phyloP scores from a whole-genome alignment of 2,797 vertebrate species.

The Leontocebus nigricollis region DNA sequence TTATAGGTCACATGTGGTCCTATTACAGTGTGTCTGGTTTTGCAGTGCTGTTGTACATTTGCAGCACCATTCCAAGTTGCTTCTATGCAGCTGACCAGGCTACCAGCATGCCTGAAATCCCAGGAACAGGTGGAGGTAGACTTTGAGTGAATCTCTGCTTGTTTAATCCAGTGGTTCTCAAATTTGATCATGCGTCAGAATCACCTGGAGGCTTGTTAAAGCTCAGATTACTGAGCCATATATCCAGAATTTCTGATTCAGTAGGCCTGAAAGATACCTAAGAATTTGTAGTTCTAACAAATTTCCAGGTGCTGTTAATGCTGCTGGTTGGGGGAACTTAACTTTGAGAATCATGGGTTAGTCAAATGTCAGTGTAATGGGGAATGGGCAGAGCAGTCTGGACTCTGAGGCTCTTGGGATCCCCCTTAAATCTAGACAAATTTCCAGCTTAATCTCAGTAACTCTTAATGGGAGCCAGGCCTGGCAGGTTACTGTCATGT shows the following conservation, averaged over 20 bases:
- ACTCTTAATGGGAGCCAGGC: neutral
- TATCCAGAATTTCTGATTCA: neutral
- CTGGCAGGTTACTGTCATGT: neutral
- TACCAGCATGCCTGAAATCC: neutral
- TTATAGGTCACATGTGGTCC: neutral
- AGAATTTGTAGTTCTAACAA: neutral
- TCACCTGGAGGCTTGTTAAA: neutral
- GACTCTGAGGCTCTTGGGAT: neutral
- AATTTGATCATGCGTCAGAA: neutral
- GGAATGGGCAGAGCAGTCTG: neutral
- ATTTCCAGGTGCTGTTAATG: neutral
- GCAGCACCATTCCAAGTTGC: neutral
- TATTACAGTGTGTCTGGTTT: accelerated
- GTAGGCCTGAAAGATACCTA: neutral
- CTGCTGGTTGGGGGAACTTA: neutral
- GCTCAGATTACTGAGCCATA: neutral
- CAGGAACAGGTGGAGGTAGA: neutral
- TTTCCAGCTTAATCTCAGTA: neutral
- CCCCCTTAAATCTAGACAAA: neutral
- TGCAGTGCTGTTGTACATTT: neutral
- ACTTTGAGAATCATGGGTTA: neutral
- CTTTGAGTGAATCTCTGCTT: neutral
- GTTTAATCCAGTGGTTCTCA: neutral
- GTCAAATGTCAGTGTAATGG: too few relatives aligned
- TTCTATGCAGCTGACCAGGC: too few relatives aligned